Evolutionary conservation across 2,797 vertebrate species (phyloP), one percentile per base, ranked within the genome.

Genomic region (Leptodactylus fallax): DNA sequence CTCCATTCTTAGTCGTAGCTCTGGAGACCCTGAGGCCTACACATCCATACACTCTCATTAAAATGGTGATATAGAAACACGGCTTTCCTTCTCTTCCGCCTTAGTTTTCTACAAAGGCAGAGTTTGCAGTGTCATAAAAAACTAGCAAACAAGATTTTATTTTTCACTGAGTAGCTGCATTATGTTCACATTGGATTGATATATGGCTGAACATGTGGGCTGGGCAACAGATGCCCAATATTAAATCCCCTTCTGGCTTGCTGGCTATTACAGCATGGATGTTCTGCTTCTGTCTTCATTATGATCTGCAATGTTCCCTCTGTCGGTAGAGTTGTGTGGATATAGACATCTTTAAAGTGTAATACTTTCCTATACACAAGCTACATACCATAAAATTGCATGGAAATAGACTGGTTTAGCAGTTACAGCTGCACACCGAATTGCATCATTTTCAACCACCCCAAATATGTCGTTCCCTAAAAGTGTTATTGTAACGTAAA

Each of bases 201-300:
- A 27, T 58, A 60, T 60, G 23, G 25, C 25, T 58, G 25, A 58
- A 60, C 78, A 79, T 58, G 25, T 79, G 78, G 23, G 56, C 78
- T 12, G 78, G 78, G 77, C 55, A 45, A 19, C 78, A 60, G 53
- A 79, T 79, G 78, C 55, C 78, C 55, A 79, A 79, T 56, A 58
- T 79, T 25, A 79, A 79, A 79, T 79, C 53, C 53, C 77, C 77
- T 79, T 79, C 77, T 79, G 77, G 13, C 23, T 27, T 58, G 23
- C 21, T 79, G 25, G 77, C 53, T 79, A 17, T 80, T 60, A 36
- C 56, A 36, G 10, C 17, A 80, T 60, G 78, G 27, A 47, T 60
- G 27, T 61, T 60, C 78, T n/a, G 78, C 56, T 79, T 27, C 53
- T 56, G 53, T 56, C 53, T 36, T 79, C n/a, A 11, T 79, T 79